Conservation (phyloP, 2,888 invertebrate species). For the Tetropium fuscum region DNA sequence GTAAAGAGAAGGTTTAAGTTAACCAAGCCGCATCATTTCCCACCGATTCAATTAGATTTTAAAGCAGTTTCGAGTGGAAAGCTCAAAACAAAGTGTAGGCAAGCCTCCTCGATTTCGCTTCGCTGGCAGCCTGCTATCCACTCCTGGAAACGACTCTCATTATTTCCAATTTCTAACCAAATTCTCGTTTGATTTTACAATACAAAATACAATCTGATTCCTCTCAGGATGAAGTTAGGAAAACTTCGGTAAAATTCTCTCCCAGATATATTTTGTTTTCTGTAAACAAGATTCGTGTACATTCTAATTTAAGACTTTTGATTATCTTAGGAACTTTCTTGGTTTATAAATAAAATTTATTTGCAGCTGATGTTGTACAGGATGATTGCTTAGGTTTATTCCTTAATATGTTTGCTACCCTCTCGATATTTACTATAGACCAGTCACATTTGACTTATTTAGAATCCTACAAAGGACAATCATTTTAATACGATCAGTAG, state of each 20-base stretch:
- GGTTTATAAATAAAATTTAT: too few relatives aligned
- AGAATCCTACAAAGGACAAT: too few relatives aligned
- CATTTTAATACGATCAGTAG: too few relatives aligned
- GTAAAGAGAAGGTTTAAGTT: slow-evolving; percentile 31
- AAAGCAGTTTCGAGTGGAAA: slow-evolving; percentile 37
- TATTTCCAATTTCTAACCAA: slow-evolving; percentile 23
- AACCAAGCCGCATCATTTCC: slow-evolving; percentile 39
- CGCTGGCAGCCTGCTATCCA: slow-evolving; percentile 18
- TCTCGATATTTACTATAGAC: too few relatives aligned
- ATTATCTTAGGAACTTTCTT: too few relatives aligned
- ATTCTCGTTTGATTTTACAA: slow-evolving; percentile 20
- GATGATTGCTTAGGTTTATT: too few relatives aligned
- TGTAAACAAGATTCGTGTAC: too few relatives aligned
- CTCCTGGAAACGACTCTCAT: slow-evolving; percentile 20
- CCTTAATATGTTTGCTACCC: too few relatives aligned
- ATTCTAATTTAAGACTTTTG: too few relatives aligned
- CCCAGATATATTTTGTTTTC: too few relatives aligned
- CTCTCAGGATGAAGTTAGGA: background rate
- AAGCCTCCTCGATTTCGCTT: slow-evolving; percentile 16
- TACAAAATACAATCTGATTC: slow-evolving; percentile 6
- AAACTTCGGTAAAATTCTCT: background rate
- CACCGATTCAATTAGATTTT: slow-evolving; percentile 42
- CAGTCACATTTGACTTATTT: too few relatives aligned
- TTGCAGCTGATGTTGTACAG: too few relatives aligned
- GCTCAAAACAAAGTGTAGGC: slow-evolving; percentile 27